A percentile compares a stretch with the other conserved stretches of the same genome.
Conservation (phyloP, 2,113 vertebrate species). For the Platysteira castanea region DNA sequence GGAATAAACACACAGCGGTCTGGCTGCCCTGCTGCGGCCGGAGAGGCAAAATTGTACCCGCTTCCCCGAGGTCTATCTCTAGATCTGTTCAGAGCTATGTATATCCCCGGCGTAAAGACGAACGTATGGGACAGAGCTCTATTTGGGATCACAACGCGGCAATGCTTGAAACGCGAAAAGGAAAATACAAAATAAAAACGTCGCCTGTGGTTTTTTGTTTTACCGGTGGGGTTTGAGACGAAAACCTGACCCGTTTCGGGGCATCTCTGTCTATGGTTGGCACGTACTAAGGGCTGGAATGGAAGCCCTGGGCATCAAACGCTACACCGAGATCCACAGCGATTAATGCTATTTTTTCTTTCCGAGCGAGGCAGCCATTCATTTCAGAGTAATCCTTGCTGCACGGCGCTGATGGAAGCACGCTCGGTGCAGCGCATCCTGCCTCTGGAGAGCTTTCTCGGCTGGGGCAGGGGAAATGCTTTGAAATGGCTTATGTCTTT, state of each 20-base stretch:
- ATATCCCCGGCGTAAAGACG: not conserved
- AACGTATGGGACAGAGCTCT: not conserved
- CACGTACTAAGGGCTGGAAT: not conserved
- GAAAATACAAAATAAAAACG: not conserved
- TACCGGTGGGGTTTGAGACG: not conserved
- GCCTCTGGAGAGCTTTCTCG: not conserved
- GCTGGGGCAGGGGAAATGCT: not conserved
- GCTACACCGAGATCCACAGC: not conserved
- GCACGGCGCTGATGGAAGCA: not conserved
- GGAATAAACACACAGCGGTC: not conserved
- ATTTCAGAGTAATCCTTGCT: not conserved
- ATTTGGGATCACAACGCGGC: not conserved
- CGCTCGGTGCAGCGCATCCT: not conserved
- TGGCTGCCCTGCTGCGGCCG: not conserved
- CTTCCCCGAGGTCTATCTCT: not conserved
- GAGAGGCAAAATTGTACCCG: not conserved
- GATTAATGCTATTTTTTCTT: not conserved
- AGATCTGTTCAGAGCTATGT: not conserved
- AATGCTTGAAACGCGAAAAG: not conserved
- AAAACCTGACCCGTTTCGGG: not conserved
- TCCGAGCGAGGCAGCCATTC: not conserved
- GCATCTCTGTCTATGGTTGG: not conserved
- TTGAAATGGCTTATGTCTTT: not conserved
- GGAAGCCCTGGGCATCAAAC: not conserved
- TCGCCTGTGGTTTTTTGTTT: not conserved